These are phyloP conservation scores for Malacoraja senta DNA, from an alignment of 2,797 vertebrate genomes.

Conservation along the genomic window DNA sequence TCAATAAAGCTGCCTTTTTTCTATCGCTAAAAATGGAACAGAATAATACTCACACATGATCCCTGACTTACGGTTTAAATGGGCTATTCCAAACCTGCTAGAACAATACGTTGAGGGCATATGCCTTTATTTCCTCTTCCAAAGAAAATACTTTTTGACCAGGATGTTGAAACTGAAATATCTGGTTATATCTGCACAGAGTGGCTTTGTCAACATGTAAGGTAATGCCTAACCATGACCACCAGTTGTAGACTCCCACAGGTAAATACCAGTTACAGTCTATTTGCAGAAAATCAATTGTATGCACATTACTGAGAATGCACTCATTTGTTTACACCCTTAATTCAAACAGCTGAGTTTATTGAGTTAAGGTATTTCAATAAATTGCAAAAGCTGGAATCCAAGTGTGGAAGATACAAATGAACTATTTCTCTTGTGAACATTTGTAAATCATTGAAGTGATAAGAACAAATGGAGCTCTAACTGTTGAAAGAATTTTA, in stretches of 20 bases:
- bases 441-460: not conserved
- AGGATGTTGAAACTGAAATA: not conserved
- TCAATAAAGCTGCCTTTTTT: not conserved
- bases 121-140: not conserved
- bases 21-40: not conserved
- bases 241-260: not conserved
- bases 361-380: not conserved
- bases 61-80: not conserved
- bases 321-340: not conserved
- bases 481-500: not conserved
- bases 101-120: not conserved
- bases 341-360: not conserved
- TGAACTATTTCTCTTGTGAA: not conserved
- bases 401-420: not conserved
- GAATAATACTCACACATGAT: not conserved
- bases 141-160: not conserved
- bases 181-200: not conserved
- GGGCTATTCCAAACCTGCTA: not conserved
- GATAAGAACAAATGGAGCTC: not conserved
- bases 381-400: not conserved
- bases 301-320: not conserved
- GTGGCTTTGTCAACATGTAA: not conserved
- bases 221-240: not conserved
- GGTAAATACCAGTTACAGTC: not conserved
- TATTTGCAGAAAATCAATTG: slow-evolving; percentile 4